phyloP scores from a whole-genome alignment of 1,140 invertebrate genomes.

The Parasteatoda tepidariorum region DNA sequence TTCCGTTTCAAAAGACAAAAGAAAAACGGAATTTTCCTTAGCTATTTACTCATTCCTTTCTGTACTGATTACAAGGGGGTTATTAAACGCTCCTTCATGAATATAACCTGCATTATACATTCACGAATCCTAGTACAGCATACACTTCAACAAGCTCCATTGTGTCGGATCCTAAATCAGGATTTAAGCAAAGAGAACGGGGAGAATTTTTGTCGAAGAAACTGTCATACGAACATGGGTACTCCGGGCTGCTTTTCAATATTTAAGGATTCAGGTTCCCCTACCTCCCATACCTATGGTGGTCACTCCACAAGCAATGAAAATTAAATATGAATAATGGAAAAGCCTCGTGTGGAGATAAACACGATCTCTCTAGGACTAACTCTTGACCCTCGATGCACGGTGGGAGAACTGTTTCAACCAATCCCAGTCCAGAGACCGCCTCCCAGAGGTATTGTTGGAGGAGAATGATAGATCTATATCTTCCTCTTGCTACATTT shows the following conservation, averaged over 20 bases:
- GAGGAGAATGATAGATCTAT: constrained; percentile 27
- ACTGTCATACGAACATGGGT: constrained; percentile 5
- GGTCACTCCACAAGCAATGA: constrained; percentile 57
- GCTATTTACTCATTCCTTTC: too few relatives aligned
- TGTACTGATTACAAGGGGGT: neutral
- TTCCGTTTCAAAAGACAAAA: too few relatives aligned
- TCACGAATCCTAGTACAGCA: neutral
- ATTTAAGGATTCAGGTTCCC: constrained; percentile 50
- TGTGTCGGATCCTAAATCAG: neutral
- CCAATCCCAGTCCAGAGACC: constrained; percentile 51
- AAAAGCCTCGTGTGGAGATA: constrained; percentile 51
- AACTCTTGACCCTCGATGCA: constrained; percentile 50
- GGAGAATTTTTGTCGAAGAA: constrained; percentile 10
- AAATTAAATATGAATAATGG: constrained; percentile 61
- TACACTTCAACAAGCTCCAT: neutral
- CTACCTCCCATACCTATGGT: constrained; percentile 40
- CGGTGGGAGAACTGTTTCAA: constrained; percentile 20
- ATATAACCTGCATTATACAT: neutral
- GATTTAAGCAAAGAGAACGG: neutral
- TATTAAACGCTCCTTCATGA: neutral
- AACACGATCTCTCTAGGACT: constrained; percentile 52
- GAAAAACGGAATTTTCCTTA: too few relatives aligned
- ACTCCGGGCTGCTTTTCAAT: constrained; percentile 51
- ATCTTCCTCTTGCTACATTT: constrained; percentile 25
- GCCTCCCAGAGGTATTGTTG: constrained; percentile 52